Base-by-base conservation (phyloP, 2,888 invertebrate genomes). In the Eupithecia centaureata region DNA sequence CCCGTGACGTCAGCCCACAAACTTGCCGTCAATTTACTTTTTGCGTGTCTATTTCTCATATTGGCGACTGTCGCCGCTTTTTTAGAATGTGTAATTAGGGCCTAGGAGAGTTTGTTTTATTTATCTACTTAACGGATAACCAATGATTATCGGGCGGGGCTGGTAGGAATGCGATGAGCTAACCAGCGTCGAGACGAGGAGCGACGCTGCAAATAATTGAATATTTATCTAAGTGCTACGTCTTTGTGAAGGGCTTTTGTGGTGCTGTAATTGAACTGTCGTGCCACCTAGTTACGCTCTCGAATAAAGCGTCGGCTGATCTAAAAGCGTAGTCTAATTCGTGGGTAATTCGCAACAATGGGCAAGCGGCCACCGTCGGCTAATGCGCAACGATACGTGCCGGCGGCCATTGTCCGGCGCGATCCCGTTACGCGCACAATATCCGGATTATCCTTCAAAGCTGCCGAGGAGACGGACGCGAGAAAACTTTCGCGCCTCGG, bases 271-370 rank as follows among this genome's bases (percentile, higher is more conserved):
- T 84, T 81, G 83, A 80, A 81, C 78, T 76, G 76, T 78, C 76
- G 79, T 86, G 92, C 92, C 92, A 92, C 92, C 92, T 91, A 89
- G 91, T 88, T 92, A 92, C 92, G 90, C 91, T 84, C 78, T 82
- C 77, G 79, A 77, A 86, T 84, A 83, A 82, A 70, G 73, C 73
- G 81, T 79, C 90, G 90, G 88, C 79, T 73, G 77, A 72, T 68
- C 77, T 81, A 85, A 88, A 90, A 86, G 86, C 75, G 76, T 80
- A 82, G 88, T 89, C 82, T 92, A 92, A 92, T 92, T 92, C 88
- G 88, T 79, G 82, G 85, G 85, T 92, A 91, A 92, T 92, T 92
- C 84, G 81, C 81, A 83, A 93, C 91, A 92, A 93, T 87, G 73
- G 79, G 67, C 69, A 68, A 76, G 84, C 84, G 85, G 77, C 82